These are phyloP conservation scores for Poeciliopsis presidionis DNA, from an alignment of 2,797 vertebrate genomes.

Conservation along the genomic window DNA sequence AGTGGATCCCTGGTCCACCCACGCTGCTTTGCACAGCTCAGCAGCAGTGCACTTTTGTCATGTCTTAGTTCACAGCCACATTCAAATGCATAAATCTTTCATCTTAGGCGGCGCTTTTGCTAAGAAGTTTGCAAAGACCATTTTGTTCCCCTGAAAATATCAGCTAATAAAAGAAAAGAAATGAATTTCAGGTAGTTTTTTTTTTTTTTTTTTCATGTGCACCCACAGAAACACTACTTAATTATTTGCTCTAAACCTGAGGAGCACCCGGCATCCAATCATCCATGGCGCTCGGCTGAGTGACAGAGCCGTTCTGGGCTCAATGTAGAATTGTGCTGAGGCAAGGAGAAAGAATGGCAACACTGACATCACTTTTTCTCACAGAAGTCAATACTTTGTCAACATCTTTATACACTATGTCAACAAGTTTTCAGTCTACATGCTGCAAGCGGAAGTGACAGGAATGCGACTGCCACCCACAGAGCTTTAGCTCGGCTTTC, in stretches of 20 bases:
- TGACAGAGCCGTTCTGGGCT: conserved; percentile 40
- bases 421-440: conserved; percentile 57
- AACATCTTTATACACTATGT: conserved; percentile 61
- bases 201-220: conserved; percentile 57
- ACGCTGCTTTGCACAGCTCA: conserved; percentile 67
- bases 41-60: conserved; percentile 73
- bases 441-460: conserved; percentile 59
- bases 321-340: conserved; percentile 32
- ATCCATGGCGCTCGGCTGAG: conserved; percentile 47
- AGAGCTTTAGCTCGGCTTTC: conserved; percentile 35
- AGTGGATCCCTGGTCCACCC: conserved; percentile 77
- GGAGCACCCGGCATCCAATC: conserved; percentile 48
- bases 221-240: conserved; percentile 50
- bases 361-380: conserved; percentile 52
- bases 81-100: conserved; percentile 77
- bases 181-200: conserved; percentile 46
- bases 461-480: conserved; percentile 51
- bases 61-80: conserved; percentile 75
- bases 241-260: conserved; percentile 68
- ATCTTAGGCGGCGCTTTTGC: conserved; percentile 64
- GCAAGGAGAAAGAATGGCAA: conserved; percentile 38
- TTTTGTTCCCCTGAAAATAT: conserved; percentile 72
- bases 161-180: conserved; percentile 51
- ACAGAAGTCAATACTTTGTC: conserved; percentile 68
- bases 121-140: conserved; percentile 60